These are phyloP conservation scores for Dilophus febrilis DNA, from an alignment of 2,888 invertebrate genomes.

Conservation along the genomic window DNA sequence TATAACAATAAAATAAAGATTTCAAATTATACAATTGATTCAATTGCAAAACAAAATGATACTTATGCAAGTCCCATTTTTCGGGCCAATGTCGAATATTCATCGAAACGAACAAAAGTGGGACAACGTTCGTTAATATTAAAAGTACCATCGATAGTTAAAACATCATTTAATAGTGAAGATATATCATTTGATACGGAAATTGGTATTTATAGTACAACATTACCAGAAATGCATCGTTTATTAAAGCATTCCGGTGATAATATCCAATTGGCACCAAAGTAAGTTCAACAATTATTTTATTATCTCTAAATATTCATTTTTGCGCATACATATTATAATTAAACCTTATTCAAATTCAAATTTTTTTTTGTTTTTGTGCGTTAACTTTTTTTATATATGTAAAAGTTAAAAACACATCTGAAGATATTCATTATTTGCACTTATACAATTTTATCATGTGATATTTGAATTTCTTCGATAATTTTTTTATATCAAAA, in stretches of 20 bases:
- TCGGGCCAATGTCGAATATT: conserved; percentile 6
- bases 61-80: conserved; percentile 7
- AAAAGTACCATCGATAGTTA: conserved; percentile 1
- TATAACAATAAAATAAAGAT: too few species aligned
- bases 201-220: conserved; percentile 11
- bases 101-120: conserved; percentile 1
- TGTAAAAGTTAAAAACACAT: too few species aligned
- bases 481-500: too few species aligned
- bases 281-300: too few species aligned
- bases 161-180: not conserved
- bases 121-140: not conserved
- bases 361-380: too few species aligned
- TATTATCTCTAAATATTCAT: too few species aligned
- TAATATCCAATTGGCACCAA: conserved; percentile 7
- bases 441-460: too few species aligned
- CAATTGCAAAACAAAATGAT: conserved; percentile 1
- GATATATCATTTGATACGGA: conserved; percentile 10
- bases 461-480: too few species aligned
- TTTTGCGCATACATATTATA: too few species aligned
- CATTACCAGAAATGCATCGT: conserved; percentile 9
- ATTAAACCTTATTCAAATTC: too few species aligned
- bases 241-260: conserved; percentile 5
- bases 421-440: too few species aligned
- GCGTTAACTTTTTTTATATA: too few species aligned
- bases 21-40: not conserved